Conservation (phyloP, 2,888 invertebrate species). For the Epistrophella euchroma region DNA sequence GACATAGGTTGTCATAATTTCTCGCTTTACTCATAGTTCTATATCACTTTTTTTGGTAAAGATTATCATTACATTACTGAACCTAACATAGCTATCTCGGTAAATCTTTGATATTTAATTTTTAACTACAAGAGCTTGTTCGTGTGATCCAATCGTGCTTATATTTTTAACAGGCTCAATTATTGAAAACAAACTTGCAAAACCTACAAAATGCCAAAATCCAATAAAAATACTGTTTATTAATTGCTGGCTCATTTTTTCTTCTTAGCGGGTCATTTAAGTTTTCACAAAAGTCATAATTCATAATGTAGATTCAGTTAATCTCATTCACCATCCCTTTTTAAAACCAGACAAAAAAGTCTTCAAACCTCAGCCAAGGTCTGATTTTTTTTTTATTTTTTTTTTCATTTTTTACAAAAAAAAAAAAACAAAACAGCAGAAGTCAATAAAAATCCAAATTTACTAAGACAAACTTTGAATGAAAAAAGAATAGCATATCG, state of each 20-base stretch:
- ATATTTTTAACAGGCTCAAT: too few species aligned
- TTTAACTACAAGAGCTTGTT: too few species aligned
- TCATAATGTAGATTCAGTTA: background rate
- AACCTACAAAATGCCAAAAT: background rate
- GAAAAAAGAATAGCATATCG: background rate
- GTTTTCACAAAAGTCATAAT: conserved; percentile 22
- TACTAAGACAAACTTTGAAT: conserved; percentile 48
- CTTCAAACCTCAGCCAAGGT: background rate
- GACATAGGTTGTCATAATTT: too few species aligned
- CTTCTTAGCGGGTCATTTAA: conserved; percentile 38
- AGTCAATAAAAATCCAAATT: conserved; percentile 75
- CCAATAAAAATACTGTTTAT: background rate
- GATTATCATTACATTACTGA: too few species aligned
- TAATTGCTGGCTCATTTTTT: background rate
- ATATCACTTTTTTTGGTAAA: too few species aligned
- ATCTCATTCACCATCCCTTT: conserved; percentile 5
- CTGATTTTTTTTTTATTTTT: background rate
- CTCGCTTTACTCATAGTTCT: too few species aligned
- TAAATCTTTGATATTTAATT: too few species aligned
- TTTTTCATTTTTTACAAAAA: background rate
- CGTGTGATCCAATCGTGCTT: too few species aligned
- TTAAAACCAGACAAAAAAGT: background rate
- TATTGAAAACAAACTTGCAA: too few species aligned
- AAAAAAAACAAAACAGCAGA: conserved; percentile 24
- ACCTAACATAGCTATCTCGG: too few species aligned